These are phyloP conservation scores for Perizoma affinitatum DNA, from an alignment of 2,888 invertebrate species.

Conservation along the genomic window DNA sequence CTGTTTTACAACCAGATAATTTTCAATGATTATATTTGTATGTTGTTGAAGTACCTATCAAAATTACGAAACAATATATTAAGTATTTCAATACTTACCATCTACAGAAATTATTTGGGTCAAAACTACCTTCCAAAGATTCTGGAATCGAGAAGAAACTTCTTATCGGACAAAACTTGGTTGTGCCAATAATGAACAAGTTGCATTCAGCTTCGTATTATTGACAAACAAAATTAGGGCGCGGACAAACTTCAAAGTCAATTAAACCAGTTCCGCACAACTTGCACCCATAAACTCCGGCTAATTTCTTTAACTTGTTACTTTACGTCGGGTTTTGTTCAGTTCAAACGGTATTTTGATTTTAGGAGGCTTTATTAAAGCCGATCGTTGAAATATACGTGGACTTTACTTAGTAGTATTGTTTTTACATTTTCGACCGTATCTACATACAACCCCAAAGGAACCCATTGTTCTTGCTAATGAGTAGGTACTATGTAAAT, in stretches of 20 bases:
- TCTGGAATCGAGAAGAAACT: slow-evolving; percentile 17
- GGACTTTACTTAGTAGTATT: too few relatives aligned
- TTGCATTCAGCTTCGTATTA: slow-evolving; percentile 18
- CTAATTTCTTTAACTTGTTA: slow-evolving; percentile 22
- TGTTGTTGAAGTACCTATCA: too few relatives aligned
- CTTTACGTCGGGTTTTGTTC: slow-evolving; percentile 12
- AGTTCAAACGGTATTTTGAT: slow-evolving; percentile 11
- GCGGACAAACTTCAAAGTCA: slow-evolving; percentile 19
- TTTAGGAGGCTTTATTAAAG: background rate
- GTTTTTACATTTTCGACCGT: too few relatives aligned
- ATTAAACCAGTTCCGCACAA: slow-evolving; percentile 14
- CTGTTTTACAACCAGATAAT: too few relatives aligned
- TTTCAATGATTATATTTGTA: too few relatives aligned
- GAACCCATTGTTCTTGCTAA: too few relatives aligned
- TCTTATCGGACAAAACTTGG: slow-evolving; percentile 13
- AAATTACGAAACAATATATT: too few relatives aligned
- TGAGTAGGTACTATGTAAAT: too few relatives aligned
- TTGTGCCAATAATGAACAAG: slow-evolving; percentile 23
- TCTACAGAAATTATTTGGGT: slow-evolving; percentile 7
- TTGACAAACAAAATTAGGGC: slow-evolving; percentile 24
- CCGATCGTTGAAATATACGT: too few relatives aligned
- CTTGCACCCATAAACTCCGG: slow-evolving; percentile 20
- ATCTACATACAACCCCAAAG: too few relatives aligned
- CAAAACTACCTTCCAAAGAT: slow-evolving; percentile 8
- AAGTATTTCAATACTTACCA: background rate